phyloP scores from a whole-genome alignment of 2,113 vertebrate species.

The Cnemophilus loriae region DNA sequence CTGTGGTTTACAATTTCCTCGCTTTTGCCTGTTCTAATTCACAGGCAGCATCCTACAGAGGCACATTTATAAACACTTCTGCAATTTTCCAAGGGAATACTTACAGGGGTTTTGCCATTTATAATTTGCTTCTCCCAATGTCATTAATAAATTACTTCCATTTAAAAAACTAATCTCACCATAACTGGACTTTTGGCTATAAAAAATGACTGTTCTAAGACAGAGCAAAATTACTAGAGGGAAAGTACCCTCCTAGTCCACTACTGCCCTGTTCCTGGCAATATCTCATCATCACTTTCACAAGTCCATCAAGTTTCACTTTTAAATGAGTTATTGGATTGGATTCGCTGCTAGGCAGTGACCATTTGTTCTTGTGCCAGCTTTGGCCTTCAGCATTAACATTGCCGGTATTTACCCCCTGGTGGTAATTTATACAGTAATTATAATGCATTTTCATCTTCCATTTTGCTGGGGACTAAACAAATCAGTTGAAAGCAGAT shows the following conservation, averaged over 20 bases:
- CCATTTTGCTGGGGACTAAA: background rate
- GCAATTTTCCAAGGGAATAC: background rate
- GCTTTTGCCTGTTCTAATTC: background rate
- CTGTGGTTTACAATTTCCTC: background rate
- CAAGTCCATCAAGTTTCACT: conserved; percentile 6
- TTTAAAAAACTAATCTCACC: background rate
- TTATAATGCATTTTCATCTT: conserved; percentile 8
- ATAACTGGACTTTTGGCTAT: background rate
- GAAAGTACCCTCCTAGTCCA: background rate
- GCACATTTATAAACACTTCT: background rate
- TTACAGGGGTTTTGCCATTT: background rate
- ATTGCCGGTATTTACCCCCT: background rate
- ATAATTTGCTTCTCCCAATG: background rate
- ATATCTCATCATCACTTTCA: background rate
- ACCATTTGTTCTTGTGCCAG: conserved; percentile 36
- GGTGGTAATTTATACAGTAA: background rate
- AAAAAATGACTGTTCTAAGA: background rate
- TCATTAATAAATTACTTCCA: conserved; percentile 32
- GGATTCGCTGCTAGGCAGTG: background rate
- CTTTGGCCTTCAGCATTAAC: conserved; percentile 38
- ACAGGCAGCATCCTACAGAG: background rate
- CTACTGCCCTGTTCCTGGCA: background rate
- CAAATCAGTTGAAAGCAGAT: background rate
- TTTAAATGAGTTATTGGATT: conserved; percentile 34
- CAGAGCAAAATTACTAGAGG: background rate